These are phyloP conservation scores for Dascillus cervinus DNA, from an alignment of 2,888 invertebrate genomes.

Conservation along the genomic window DNA sequence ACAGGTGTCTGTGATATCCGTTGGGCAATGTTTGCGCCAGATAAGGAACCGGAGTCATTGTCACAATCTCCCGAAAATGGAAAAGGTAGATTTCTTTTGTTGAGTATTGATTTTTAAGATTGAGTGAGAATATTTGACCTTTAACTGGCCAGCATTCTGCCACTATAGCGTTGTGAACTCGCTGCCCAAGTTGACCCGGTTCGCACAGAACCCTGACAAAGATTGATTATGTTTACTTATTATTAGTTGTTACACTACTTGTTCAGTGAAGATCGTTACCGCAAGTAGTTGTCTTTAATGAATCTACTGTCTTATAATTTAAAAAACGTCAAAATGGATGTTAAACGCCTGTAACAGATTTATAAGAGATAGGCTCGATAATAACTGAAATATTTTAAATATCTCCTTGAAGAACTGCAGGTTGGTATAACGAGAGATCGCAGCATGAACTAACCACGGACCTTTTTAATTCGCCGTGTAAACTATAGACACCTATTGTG, in stretches of 20 bases:
- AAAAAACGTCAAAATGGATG: no score
- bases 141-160: not conserved
- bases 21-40: no score
- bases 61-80: no score
- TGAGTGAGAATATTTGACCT: not conserved
- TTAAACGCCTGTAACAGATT: no score
- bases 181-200: slow-evolving; percentile 24
- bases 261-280: slow-evolving; percentile 13
- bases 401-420: slow-evolving; percentile 13
- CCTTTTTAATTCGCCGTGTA: slow-evolving; percentile 32
- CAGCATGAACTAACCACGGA: slow-evolving; percentile 22
- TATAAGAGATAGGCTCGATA: no score
- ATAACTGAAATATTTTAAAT: slow-evolving; percentile 11
- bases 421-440: slow-evolving; percentile 19
- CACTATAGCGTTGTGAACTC: slow-evolving; percentile 8
- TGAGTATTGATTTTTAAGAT: not conserved
- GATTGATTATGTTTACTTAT: slow-evolving; percentile 33
- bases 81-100: no score
- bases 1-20: no score
- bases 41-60: no score
- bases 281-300: slow-evolving; percentile 6
- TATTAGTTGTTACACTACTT: slow-evolving; percentile 31
- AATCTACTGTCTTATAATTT: slow-evolving; percentile 1
- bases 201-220: slow-evolving; percentile 29
- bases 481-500: slow-evolving; percentile 34